Evolutionary conservation across 2,888 invertebrate species (phyloP).

Genomic region (Sycophila texana): DNA sequence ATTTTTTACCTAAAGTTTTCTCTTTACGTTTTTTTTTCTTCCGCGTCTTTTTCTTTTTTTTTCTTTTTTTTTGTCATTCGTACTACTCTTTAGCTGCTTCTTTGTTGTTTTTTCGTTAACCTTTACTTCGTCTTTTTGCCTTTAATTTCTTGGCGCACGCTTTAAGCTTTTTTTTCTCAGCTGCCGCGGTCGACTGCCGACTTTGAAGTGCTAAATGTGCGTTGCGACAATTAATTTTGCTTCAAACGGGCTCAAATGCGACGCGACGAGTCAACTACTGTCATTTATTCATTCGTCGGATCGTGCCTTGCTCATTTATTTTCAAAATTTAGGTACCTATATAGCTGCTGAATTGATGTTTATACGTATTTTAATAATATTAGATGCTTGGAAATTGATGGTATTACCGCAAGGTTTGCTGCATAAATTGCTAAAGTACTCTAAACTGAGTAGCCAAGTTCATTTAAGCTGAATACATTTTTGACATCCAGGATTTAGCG

Average conservation of each 20-base stretch:
- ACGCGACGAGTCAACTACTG: neutral
- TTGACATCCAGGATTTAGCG: no score
- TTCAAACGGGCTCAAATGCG: no score
- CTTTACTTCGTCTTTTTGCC: neutral
- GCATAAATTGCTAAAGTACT: no score
- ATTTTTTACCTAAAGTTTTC: slow-evolving; percentile 16
- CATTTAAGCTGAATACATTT: no score
- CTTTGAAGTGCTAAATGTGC: neutral
- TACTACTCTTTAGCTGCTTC: neutral
- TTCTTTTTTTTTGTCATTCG: neutral
- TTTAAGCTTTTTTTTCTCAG: neutral
- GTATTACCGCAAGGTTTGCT: no score
- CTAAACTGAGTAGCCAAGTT: no score
- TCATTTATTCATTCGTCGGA: neutral
- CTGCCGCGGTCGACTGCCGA: neutral
- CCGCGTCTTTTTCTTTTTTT: neutral
- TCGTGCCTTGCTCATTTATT: neutral
- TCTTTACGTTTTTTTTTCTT: neutral
- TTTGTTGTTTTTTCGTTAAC: neutral
- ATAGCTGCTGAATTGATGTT: no score
- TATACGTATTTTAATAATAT: no score
- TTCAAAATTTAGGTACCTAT: no score
- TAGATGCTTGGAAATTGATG: no score
- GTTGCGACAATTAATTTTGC: no score
- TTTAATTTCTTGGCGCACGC: neutral